Conservation (phyloP, 2,113 vertebrate genomes). For the Jaculus jaculus region DNA sequence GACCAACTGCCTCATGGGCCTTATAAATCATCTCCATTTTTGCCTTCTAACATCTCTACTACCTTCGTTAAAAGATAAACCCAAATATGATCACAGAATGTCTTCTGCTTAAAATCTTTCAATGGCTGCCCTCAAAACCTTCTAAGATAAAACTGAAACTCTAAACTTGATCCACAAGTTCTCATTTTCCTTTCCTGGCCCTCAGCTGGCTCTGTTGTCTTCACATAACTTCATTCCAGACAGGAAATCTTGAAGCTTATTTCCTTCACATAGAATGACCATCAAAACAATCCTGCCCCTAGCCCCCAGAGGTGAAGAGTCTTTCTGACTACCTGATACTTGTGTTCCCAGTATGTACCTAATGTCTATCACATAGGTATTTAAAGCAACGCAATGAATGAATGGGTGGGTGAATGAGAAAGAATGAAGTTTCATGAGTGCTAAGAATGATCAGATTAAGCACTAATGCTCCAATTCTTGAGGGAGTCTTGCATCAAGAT, state of each 20-base stretch:
- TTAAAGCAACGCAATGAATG: background rate
- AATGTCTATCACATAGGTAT: background rate
- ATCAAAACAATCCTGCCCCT: background rate
- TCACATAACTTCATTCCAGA: background rate
- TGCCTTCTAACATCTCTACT: background rate
- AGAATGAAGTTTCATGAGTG: background rate
- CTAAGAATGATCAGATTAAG: background rate
- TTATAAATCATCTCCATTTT: background rate
- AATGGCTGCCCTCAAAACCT: background rate
- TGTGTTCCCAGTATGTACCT: background rate
- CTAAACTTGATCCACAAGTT: background rate
- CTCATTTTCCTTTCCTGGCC: background rate
- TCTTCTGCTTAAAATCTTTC: background rate
- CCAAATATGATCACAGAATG: background rate
- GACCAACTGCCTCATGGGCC: no score
- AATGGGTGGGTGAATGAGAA: background rate
- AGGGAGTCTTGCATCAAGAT: no score
- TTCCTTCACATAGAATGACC: background rate
- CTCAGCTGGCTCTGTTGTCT: background rate
- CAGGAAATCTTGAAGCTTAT: background rate
- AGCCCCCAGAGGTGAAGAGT: background rate
- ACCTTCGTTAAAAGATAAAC: background rate
- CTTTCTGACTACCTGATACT: background rate
- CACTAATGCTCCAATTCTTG: background rate
- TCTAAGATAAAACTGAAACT: background rate